These are phyloP conservation scores for Smutsia temminckii DNA, from an alignment of 2,797 vertebrate species.

Conservation along the genomic window DNA sequence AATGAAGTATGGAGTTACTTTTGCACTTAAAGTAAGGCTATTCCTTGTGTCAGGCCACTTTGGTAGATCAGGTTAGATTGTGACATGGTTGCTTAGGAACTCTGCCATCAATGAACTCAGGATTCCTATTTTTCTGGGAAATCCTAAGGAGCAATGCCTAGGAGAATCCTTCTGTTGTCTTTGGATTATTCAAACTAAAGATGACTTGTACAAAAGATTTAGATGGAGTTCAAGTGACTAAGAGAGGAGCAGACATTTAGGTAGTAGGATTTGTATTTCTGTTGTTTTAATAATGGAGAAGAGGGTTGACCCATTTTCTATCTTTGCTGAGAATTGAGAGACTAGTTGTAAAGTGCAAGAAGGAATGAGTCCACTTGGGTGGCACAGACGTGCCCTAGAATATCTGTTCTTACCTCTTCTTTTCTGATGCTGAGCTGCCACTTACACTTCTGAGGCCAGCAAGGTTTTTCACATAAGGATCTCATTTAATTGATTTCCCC, in stretches of 20 bases:
- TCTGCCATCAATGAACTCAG: conserved; percentile 2
- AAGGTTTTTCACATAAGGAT: neutral
- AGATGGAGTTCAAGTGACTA: neutral
- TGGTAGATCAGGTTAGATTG: conserved; percentile 73
- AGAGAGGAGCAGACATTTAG: neutral
- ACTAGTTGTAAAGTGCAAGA: neutral
- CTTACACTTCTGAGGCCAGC: neutral
- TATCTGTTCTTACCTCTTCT: neutral
- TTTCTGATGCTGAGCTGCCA: neutral
- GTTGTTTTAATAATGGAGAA: conserved; percentile 22
- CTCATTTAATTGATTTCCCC: neutral
- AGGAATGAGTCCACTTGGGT: neutral
- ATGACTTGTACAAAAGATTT: conserved; percentile 47
- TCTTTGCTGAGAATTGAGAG: neutral
- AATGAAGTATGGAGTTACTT: conserved; percentile 60
- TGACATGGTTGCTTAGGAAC: conserved; percentile 77
- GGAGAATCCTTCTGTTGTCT: conserved; percentile 13
- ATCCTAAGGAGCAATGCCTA: conserved; percentile 4
- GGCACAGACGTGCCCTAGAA: neutral
- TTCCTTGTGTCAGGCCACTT: conserved; percentile 77
- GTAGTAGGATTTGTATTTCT: neutral
- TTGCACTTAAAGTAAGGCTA: conserved; percentile 76
- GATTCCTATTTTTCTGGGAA: neutral
- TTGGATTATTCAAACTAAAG: neutral
- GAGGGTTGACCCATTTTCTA: neutral